Conservation (phyloP, 1,140 invertebrate species). For the Ooceraea biroi region DNA sequence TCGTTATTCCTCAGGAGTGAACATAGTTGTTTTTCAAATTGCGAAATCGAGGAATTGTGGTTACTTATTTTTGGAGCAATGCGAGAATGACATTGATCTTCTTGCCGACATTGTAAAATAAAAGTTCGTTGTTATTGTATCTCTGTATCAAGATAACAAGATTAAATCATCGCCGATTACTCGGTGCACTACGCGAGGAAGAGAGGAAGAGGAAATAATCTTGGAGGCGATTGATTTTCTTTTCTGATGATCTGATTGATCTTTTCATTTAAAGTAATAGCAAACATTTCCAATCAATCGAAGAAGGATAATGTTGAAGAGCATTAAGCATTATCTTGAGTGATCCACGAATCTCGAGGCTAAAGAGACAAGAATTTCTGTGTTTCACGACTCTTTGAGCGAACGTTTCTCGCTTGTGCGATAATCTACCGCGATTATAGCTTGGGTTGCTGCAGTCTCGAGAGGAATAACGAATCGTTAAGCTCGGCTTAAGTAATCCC, state of each 20-base stretch:
- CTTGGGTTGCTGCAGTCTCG: background rate
- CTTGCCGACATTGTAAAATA: background rate
- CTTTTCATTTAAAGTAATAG: too few relatives aligned
- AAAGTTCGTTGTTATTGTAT: background rate
- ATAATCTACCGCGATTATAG: constrained; percentile 2
- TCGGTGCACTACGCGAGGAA: background rate
- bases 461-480: background rate
- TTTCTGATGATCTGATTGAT: too few relatives aligned
- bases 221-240: too few relatives aligned
- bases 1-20: too few relatives aligned
- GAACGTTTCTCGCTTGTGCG: background rate
- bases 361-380: background rate
- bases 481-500: constrained; percentile 26
- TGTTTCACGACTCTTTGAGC: background rate
- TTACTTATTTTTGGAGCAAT: background rate
- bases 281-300: too few relatives aligned
- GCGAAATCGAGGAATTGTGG: background rate
- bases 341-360: too few relatives aligned
- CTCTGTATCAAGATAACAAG: background rate
- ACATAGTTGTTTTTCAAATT: too few relatives aligned
- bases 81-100: background rate
- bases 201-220: background rate
- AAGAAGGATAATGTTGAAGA: too few relatives aligned
- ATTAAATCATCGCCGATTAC: background rate
- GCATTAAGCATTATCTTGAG: too few relatives aligned